phyloP scores from a whole-genome alignment of 2,113 vertebrate genomes.

The Tursiops truncatus region DNA sequence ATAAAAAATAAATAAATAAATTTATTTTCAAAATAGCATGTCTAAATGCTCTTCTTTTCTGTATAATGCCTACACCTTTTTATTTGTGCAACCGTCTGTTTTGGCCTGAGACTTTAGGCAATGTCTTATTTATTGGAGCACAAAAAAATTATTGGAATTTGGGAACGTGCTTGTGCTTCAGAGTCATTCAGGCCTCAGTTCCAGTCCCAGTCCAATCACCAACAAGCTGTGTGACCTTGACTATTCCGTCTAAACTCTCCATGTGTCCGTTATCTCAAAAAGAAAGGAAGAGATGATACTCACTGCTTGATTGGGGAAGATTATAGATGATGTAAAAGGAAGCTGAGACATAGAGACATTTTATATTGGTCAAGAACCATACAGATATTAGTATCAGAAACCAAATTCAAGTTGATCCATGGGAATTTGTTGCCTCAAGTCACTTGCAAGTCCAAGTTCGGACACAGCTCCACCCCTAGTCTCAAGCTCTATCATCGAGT shows the following conservation, averaged over 20 bases:
- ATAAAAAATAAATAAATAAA: no score
- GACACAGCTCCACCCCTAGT: not conserved
- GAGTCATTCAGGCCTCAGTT: no score
- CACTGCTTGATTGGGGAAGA: not conserved
- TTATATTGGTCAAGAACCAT: not conserved
- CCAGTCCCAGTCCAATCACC: not conserved
- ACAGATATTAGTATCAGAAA: not conserved
- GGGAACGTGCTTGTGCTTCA: not conserved
- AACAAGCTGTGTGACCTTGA: not conserved
- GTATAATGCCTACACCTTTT: not conserved
- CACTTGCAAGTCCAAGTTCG: not conserved
- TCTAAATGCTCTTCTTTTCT: not conserved
- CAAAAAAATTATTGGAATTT: not conserved
- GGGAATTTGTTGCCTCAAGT: not conserved
- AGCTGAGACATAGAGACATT: not conserved
- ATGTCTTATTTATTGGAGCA: not conserved
- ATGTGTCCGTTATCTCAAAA: not conserved
- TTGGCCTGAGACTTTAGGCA: not conserved
- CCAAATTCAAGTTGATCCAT: not conserved
- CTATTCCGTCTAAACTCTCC: not conserved
- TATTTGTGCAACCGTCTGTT: no score
- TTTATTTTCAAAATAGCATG: not conserved
- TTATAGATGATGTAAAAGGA: not conserved
- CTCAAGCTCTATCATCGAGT: no score
- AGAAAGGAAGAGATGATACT: not conserved